A percentile compares a stretch with the other conserved stretches of the same genome.
Conservation (phyloP, 2,888 invertebrate genomes). For the Epistrophe grossulariae region DNA sequence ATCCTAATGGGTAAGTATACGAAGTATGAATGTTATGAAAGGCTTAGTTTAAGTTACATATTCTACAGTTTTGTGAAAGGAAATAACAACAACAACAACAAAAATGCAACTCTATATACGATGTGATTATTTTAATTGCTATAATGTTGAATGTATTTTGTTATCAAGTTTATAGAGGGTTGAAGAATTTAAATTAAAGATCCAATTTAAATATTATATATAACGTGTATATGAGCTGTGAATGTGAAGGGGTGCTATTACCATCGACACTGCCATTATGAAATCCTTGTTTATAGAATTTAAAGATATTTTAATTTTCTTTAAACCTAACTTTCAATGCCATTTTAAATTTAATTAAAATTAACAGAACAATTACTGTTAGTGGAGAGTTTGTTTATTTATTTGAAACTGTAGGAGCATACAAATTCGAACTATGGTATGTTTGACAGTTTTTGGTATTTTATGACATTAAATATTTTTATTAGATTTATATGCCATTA, state of each 20-base stretch:
- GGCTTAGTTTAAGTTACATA: slow-evolving; percentile 33
- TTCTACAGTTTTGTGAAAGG: not conserved
- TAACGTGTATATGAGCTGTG: not conserved
- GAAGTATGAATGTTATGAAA: slow-evolving; percentile 24
- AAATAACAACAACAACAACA: not conserved
- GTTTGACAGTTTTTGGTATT: too few species aligned
- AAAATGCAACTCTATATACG: slow-evolving; percentile 9
- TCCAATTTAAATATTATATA: not conserved
- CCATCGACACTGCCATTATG: too few species aligned
- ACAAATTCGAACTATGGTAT: too few species aligned
- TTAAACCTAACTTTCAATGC: too few species aligned
- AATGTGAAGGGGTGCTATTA: not conserved
- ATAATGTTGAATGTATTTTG: slow-evolving; percentile 28
- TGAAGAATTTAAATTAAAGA: slow-evolving; percentile 18
- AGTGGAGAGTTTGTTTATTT: too few species aligned
- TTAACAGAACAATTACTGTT: too few species aligned
- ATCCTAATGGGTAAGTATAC: not conserved
- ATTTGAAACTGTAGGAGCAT: too few species aligned
- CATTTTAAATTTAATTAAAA: too few species aligned
- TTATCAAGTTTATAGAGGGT: not conserved
- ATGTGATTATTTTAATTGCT: slow-evolving; percentile 64
- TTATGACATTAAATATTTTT: too few species aligned
- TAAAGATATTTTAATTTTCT: too few species aligned
- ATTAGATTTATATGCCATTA: too few species aligned
- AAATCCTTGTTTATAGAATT: too few species aligned